phyloP scores from a whole-genome alignment of 2,113 vertebrate species.

The Hydropotes inermis region DNA sequence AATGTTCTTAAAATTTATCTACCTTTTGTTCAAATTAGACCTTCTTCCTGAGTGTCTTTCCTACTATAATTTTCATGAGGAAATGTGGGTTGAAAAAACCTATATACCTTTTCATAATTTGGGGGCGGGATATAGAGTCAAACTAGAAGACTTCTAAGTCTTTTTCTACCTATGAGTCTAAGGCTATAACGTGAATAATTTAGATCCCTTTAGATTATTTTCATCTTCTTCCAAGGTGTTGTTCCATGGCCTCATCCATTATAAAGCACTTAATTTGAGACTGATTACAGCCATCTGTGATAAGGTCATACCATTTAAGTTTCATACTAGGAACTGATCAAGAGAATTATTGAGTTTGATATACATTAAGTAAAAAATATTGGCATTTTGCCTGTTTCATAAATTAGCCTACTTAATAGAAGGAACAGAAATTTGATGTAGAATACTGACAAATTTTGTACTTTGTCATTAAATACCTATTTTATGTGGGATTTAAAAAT shows the following conservation, averaged over 20 bases:
- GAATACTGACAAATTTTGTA: background rate
- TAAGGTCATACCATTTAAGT: background rate
- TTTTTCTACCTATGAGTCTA: background rate
- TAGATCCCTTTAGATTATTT: background rate
- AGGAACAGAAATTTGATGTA: background rate
- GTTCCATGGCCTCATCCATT: background rate
- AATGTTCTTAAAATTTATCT: background rate
- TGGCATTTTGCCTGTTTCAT: background rate
- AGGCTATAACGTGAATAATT: background rate
- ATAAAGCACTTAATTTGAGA: conserved; percentile 1
- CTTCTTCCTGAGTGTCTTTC: background rate
- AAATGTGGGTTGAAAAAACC: background rate
- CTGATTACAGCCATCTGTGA: background rate
- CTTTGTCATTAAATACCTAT: background rate
- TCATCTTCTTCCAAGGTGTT: background rate
- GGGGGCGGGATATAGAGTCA: background rate
- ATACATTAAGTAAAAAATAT: background rate
- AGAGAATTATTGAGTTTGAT: background rate
- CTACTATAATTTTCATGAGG: background rate
- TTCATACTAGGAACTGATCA: background rate
- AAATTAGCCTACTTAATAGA: background rate
- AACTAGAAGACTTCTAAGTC: background rate
- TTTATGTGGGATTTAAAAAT: background rate
- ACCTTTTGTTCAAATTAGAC: background rate
- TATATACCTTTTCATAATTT: background rate